Evolutionary conservation across 2,888 invertebrate species (phyloP), one percentile per base, ranked within the genome.

Genomic region (Dryomyza anilis): DNA sequence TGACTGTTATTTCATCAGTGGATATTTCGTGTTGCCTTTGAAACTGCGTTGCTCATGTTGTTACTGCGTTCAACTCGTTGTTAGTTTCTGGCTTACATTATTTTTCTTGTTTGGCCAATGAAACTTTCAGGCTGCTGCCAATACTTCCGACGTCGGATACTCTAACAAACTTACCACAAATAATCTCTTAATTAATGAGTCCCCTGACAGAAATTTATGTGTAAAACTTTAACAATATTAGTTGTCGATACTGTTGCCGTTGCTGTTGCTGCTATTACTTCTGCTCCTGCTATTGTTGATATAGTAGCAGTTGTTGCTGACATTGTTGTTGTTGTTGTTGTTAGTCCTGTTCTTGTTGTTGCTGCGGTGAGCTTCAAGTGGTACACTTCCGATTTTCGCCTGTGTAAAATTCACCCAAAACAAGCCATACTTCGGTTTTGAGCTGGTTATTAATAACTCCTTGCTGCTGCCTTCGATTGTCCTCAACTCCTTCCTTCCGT

Each of bases 151-250:
- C 10, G 16, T 14, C 25, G 46, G 19, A 8, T 14, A 19, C 21
- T 8, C 21, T 29, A 53, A 25, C 43, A 29, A 58, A 46, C 59
- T 64, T 55, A 45, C 53, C 64, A 30, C 53, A 59, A 39, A 53
- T 59, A 59, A 59, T 59, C 67, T 65, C 69, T 76, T 79, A 79
- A 79, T 80, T 79, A 80, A 79, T 80, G 79, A 78, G 74, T 76
- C 77, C 78, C 79, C 73, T 74, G 81, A 80, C 79, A 76, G 76
- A 75, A 81, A 79, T 81, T 78, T 80, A 79, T 81, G 78, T 74
- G 78, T 72, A 70, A 74, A 80, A 80, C 76, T 80, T 80, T 81
- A 74, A 78, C 79, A 76, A 78, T 79, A 80, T 79, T 78, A 78
- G 78, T 75, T 75, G 72, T 69, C 63, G 60, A 64, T 59, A 55